Evolutionary conservation across 2,797 vertebrate genomes (phyloP), one percentile per base, ranked within the genome.

Genomic region (Xerus rutilus): DNA sequence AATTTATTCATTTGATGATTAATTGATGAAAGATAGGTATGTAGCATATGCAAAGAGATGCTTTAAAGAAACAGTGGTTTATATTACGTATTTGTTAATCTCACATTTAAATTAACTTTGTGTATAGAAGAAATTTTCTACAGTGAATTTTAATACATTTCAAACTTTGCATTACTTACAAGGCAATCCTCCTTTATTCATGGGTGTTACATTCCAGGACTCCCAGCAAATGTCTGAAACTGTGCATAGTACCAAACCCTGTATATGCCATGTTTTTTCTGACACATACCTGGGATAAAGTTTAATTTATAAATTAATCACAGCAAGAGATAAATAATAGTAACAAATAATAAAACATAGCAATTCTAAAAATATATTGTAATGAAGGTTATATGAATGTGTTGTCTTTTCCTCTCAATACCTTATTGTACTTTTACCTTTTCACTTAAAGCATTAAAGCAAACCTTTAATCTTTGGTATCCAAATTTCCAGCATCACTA

Each of bases 121-220:
- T 86, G 6, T 79, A 13, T 77, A 62, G 70, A 94, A 86, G 14
- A 91, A 77, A 32, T 39, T 49, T 73, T 49, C 10, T 13, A 30
- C 8, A 76, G 0, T 83, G 45, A 72, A 79, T 93, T 92, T 72
- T 47, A 82, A 86, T n/a, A 62, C 32, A 77, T 93, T 96, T 86
- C 67, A 84, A 67, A 35, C 35, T 83, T 83, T 91, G 67, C 43
- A 69, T 73, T 72, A 32, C 8, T 13, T 78, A 45, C 35, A 47
- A 3, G 65, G 43, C 21, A 89, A 28, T 57, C 25, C 49, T 10
- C n/a, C 28, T 21, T 69, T 83, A 30, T 25, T 49, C 43, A 49
- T 70, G 45, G 47, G 64, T 10, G 23, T 7, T 20, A 54, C 15
- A 35, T 39, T 8, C 17, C 59, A 39, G 64, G 18, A 62, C 13